These are phyloP conservation scores for Amphimedon queenslandica DNA, from an alignment of 37 sponge, comb jelly and placozoan genomes.

Conservation along the genomic window DNA sequence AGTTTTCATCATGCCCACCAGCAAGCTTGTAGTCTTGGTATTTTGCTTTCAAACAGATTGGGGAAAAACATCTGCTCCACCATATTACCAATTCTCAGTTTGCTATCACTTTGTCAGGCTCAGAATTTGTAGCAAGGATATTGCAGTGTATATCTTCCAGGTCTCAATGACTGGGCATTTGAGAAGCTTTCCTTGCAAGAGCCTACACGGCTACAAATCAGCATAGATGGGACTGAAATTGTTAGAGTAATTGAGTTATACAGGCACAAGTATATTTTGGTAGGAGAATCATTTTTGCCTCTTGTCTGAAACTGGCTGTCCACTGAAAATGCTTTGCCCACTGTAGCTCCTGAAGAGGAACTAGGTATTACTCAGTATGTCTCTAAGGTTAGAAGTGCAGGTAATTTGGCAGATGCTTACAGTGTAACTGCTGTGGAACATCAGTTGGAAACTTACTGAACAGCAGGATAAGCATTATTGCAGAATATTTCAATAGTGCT, in stretches of 20 bases:
- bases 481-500: neutral
- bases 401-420: slow-evolving; percentile 20
- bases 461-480: neutral
- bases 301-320: too few relatives aligned
- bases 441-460: neutral
- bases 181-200: neutral
- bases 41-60: slow-evolving; percentile 13
- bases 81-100: slow-evolving; percentile 8
- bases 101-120: slow-evolving; percentile 9
- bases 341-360: neutral
- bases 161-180: slow-evolving; percentile 4
- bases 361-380: too few relatives aligned
- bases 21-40: slow-evolving; percentile 12
- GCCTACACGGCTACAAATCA: neutral
- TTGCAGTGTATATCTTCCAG: neutral
- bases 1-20: slow-evolving; percentile 11
- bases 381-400: neutral
- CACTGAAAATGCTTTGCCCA: too few relatives aligned
- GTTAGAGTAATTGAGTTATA: neutral
- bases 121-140: neutral
- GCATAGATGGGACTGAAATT: neutral
- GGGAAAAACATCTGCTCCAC: slow-evolving; percentile 15
- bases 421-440: slow-evolving; percentile 13
- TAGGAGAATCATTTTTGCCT: slow-evolving; percentile 17
- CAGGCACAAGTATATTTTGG: neutral